Percentiles rank a stretch among this genome's conserved stretches.
Conservation (phyloP, 2,888 invertebrate genomes). For the Tupiocoris notatus region DNA sequence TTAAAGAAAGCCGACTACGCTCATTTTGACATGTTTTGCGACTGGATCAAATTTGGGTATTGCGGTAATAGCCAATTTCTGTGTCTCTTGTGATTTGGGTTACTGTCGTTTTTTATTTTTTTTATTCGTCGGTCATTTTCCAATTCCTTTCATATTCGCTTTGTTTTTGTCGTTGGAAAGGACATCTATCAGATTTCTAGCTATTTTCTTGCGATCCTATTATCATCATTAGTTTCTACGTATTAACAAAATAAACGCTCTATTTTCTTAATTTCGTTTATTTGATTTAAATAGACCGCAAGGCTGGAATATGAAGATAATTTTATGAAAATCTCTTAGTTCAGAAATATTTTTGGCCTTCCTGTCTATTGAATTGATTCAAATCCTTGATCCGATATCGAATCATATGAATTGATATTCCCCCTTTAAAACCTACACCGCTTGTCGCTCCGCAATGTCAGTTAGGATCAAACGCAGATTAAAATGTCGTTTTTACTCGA, state of each 20-base stretch:
- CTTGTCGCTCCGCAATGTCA: no score
- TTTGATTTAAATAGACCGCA: background rate
- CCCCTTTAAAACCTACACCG: no score
- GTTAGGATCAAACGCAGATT: no score
- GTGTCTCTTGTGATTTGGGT: background rate
- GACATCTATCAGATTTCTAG: constrained; percentile 50
- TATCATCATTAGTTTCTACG: constrained; percentile 25
- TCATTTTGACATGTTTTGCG: no score
- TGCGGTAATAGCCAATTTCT: background rate
- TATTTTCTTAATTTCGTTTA: constrained; percentile 24
- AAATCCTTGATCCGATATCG: no score
- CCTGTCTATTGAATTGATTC: no score
- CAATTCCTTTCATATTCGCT: constrained; percentile 50
- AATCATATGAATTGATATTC: no score
- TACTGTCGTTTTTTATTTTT: constrained; percentile 25
- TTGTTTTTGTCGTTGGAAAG: constrained; percentile 51
- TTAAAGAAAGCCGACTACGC: no score
- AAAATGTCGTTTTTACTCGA: no score
- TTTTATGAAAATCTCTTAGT: no score
- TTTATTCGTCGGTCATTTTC: constrained; percentile 51
- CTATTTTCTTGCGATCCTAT: constrained; percentile 53
- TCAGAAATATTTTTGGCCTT: no score
- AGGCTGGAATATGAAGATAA: background rate
- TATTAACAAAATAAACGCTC: constrained; percentile 38
- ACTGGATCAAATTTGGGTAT: no score